These are phyloP conservation scores for Ormyrus nitidulus DNA, from an alignment of 2,888 invertebrate species.

Conservation along the genomic window DNA sequence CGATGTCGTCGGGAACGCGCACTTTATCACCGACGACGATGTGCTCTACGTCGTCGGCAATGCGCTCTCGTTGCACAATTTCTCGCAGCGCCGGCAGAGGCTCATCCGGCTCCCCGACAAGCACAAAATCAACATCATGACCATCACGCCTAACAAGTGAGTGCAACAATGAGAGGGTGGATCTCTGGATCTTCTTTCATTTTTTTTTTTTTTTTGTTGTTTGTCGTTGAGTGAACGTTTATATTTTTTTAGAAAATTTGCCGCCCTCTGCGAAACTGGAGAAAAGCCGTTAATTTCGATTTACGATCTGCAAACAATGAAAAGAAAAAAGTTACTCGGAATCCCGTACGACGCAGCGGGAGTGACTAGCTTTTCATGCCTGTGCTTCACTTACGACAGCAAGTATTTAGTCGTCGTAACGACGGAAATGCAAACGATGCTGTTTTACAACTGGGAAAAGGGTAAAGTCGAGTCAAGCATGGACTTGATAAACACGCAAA, in stretches of 20 bases:
- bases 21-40: constrained; percentile 85
- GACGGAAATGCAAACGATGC: constrained; percentile 87
- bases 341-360: constrained; percentile 79
- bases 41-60: constrained; percentile 89
- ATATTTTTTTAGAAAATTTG: constrained; percentile 76
- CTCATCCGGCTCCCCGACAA: constrained; percentile 84
- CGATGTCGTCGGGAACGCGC: constrained; percentile 82
- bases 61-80: constrained; percentile 85
- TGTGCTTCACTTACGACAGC: constrained; percentile 89
- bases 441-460: constrained; percentile 89
- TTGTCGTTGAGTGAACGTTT: neutral
- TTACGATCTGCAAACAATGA: constrained; percentile 84
- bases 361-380: constrained; percentile 82
- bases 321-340: constrained; percentile 82
- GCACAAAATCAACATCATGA: constrained; percentile 80
- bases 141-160: constrained; percentile 83
- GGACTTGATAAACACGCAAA: constrained; percentile 84
- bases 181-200: neutral
- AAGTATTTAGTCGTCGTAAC: constrained; percentile 88
- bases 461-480: constrained; percentile 86
- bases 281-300: constrained; percentile 82
- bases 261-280: constrained; percentile 81
- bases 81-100: constrained; percentile 83
- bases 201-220: neutral
- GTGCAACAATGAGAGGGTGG: constrained; percentile 54